Evolutionary conservation across 2,113 vertebrate species (phyloP), one percentile per base, ranked within the genome.

Genomic region (Poeciliopsis prolifica): DNA sequence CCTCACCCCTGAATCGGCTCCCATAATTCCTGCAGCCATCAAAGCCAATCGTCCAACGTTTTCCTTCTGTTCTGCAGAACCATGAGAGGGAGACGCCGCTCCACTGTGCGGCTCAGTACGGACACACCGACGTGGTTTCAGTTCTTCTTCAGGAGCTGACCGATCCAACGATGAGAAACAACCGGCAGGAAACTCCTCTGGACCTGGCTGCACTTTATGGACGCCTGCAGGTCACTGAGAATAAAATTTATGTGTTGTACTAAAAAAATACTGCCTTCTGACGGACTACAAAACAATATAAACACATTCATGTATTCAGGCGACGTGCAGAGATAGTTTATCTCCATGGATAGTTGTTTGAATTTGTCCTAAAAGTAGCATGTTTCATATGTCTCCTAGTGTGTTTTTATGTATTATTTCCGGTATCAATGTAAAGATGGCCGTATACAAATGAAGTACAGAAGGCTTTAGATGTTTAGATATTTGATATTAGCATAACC

Each of bases 191-290:
- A 87, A 98, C 97, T 0, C 97, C 97, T 1, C 84, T 99, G 90
- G 97, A 99, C 90, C 94, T 99, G 90, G 97, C 97, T 0, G 97
- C 97, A 0, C 94, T 98, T 48, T 99, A 99, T 6, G 97, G 97
- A 22, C 95, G 97, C 1, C 94, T 99, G 22, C 92, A 96, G 92
- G 92, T 92, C 68, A 83, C 82, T 44, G 33, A 61, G 66, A 70
- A 13, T 14, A 0, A 26, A 35, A 72, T 31, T 8, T 10, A 51
- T 37, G 10, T 22, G 30, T 33, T 44, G 51, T 48, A 29, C 48
- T 1, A 4, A 75, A 67, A 67, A n/a, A 26, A n/a, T n/a, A 11
- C 22, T n/a, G 51, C 9, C 19, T 54, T 22, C 22, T 54, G 1
- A 19, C 48, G 8, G 48, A 9, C 19, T 58, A 58, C 22, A 58